Conservation (phyloP, 1,140 invertebrate genomes). For the Euborellia annulipes region DNA sequence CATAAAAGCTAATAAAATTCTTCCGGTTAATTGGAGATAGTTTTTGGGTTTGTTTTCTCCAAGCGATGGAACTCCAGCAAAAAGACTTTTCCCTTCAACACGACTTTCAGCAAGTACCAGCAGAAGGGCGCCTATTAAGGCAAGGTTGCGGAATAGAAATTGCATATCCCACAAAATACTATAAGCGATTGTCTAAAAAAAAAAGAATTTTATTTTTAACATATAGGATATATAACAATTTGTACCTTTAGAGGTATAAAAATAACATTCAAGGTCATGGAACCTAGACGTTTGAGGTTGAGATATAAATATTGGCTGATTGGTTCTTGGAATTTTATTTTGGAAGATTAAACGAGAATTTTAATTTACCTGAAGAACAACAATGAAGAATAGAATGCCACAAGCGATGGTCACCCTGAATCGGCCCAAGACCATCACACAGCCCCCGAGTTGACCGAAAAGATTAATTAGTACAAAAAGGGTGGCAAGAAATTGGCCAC, state of each 20-base stretch:
- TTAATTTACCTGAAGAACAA: slow-evolving; percentile 68
- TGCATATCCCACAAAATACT: slow-evolving; percentile 97
- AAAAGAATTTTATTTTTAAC: too few species aligned
- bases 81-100: slow-evolving; percentile 80
- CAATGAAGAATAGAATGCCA: slow-evolving; percentile 88
- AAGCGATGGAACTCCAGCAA: slow-evolving; percentile 93
- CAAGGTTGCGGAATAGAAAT: slow-evolving; percentile 88
- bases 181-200: slow-evolving; percentile 83
- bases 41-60: slow-evolving; percentile 95
- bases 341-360: too few species aligned
- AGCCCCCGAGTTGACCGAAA: slow-evolving; percentile 86
- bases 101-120: slow-evolving; percentile 88
- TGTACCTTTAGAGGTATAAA: neutral
- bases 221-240: slow-evolving; percentile 4
- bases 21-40: slow-evolving; percentile 88
- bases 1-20: slow-evolving; percentile 95
- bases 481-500: slow-evolving; percentile 82
- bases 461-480: slow-evolving; percentile 90
- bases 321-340: neutral
- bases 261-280: too few species aligned
- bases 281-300: too few species aligned
- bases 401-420: slow-evolving; percentile 90
- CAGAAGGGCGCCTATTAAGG: slow-evolving; percentile 87
- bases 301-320: too few species aligned
- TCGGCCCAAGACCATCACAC: slow-evolving; percentile 85